Percentiles rank a stretch among this genome's conserved stretches.
phyloP scores from a whole-genome alignment of 2,888 invertebrate genomes.

The Patella ulyssiponensis region DNA sequence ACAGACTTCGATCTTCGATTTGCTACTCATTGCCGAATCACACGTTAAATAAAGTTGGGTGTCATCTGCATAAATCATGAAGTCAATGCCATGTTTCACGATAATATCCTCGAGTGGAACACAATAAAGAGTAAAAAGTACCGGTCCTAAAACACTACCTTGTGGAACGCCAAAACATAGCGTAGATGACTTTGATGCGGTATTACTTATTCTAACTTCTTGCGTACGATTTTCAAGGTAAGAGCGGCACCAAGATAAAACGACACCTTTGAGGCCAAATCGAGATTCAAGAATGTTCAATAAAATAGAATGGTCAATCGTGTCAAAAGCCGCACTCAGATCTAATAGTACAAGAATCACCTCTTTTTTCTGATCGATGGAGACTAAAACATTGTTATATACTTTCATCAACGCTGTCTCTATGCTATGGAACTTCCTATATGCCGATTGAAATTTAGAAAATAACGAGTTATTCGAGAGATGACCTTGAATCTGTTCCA shows the following conservation, averaged over 20 bases:
- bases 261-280: not conserved
- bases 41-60: not conserved
- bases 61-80: conserved; percentile 1
- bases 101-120: too few species aligned
- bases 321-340: too few species aligned
- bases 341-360: too few species aligned
- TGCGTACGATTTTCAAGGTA: not conserved
- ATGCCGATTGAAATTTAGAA: not conserved
- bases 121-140: too few species aligned
- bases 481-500: conserved; percentile 1
- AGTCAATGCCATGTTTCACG: too few species aligned
- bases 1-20: not conserved
- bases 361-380: too few species aligned
- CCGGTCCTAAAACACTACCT: too few species aligned
- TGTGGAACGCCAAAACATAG: too few species aligned
- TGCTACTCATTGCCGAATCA: conserved; percentile 1
- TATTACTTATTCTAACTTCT: not conserved
- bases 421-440: not conserved
- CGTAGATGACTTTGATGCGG: too few species aligned
- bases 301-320: too few species aligned
- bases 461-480: too few species aligned
- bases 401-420: not conserved
- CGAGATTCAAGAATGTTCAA: too few species aligned
- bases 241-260: not conserved
- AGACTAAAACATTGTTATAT: not conserved